A percentile compares a stretch with the other conserved stretches of the same genome.
Conservation (phyloP, 2,797 vertebrate species). For the Philypnodon macrostomus region DNA sequence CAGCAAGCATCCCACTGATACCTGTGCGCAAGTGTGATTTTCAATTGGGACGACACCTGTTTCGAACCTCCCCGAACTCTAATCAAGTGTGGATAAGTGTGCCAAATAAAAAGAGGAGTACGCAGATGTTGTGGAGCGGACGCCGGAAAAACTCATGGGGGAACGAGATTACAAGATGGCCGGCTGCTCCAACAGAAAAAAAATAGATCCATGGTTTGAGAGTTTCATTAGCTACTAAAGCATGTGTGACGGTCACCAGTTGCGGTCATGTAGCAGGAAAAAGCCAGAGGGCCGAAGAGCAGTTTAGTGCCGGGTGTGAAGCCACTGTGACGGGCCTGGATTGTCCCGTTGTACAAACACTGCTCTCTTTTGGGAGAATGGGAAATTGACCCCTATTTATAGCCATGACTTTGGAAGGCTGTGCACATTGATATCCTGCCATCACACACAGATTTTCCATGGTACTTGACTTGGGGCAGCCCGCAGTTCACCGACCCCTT, state of each 20-base stretch:
- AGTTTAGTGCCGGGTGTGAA: constrained; percentile 17
- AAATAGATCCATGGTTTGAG: constrained; percentile 3
- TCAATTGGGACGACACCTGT: constrained; percentile 46
- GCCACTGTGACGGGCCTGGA: constrained; percentile 6
- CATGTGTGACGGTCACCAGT: constrained; percentile 50
- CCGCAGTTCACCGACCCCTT: background rate
- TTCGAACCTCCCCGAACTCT: constrained; percentile 39
- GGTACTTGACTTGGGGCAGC: background rate
- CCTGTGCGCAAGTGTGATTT: constrained; percentile 12
- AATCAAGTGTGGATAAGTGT: constrained; percentile 41
- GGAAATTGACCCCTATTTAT: constrained; percentile 10
- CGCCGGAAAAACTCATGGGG: constrained; percentile 24
- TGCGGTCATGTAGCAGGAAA: constrained; percentile 1
- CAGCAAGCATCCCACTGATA: constrained; percentile 3
- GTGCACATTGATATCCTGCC: background rate
- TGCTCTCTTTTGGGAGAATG: constrained; percentile 2
- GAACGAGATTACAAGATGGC: constrained; percentile 22
- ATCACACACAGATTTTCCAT: background rate
- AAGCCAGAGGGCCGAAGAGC: background rate
- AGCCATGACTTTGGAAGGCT: background rate
- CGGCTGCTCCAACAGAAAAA: constrained; percentile 26
- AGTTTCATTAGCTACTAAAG: constrained; percentile 35
- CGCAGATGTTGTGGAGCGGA: constrained; percentile 47
- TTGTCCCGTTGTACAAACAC: constrained; percentile 27
- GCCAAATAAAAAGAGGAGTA: constrained; percentile 20